Evolutionary conservation across 2,797 vertebrate genomes (phyloP).

Genomic region (Gallinago solitaria): DNA sequence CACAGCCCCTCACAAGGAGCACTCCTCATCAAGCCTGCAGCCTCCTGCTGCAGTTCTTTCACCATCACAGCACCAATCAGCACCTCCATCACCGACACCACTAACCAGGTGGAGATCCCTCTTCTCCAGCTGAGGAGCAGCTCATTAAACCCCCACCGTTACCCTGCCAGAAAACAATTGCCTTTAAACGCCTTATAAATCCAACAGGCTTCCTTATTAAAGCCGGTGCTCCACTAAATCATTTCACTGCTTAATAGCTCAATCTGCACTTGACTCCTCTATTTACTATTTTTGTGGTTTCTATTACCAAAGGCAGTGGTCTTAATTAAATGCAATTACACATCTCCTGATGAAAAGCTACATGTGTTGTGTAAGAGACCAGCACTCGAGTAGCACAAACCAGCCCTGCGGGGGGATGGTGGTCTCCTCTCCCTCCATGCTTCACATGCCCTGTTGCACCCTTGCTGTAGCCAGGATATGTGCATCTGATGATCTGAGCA

Average conservation of each 20-base stretch:
- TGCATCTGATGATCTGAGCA: not conserved
- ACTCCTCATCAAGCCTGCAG: not conserved
- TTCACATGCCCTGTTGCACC: accelerated
- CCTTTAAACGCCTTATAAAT: not conserved
- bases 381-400: not conserved
- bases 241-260: not conserved
- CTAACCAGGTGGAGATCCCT: not conserved
- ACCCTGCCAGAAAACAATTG: not conserved
- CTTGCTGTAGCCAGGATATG: not conserved
- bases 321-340: not conserved
- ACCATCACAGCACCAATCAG: not conserved
- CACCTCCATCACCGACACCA: not conserved
- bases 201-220: not conserved
- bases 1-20: not conserved
- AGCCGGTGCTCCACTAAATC: not conserved
- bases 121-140: not conserved
- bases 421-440: not conserved
- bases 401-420: accelerated
- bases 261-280: not conserved
- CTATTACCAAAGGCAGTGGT: not conserved
- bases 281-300: not conserved
- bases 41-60: not conserved
- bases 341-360: not conserved
- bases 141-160: not conserved
- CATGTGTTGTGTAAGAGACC: accelerated